Evolutionary conservation across 2,797 vertebrate genomes (phyloP).

Genomic region (Chloroceryle inda): DNA sequence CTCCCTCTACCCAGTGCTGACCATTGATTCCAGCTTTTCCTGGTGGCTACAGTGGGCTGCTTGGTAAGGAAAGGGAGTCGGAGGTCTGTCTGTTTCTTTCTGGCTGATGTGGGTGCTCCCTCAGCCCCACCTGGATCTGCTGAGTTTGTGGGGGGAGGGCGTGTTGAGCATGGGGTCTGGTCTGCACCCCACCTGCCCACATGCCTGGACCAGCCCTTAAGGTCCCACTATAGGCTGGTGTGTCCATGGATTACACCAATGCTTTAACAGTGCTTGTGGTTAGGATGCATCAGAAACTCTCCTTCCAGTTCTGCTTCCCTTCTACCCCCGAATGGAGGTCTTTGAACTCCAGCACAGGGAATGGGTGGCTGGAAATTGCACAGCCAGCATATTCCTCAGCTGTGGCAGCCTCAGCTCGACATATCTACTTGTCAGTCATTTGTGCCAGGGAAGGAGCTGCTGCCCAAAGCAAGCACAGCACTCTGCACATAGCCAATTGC

Average conservation of each 20-base stretch:
- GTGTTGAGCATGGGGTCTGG: rapidly evolving
- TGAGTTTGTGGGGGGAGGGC: neutral
- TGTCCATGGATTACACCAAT: neutral
- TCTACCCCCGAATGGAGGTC: neutral
- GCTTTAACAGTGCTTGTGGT: neutral
- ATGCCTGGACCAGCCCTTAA: neutral
- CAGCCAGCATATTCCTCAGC: neutral
- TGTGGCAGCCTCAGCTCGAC: neutral
- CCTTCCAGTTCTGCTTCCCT: neutral
- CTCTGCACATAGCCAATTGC: rapidly evolving
- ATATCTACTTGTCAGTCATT: rapidly evolving
- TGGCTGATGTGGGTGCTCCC: neutral
- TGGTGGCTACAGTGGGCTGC: neutral
- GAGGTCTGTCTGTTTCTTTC: neutral
- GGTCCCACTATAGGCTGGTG: neutral
- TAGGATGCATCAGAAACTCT: neutral
- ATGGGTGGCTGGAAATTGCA: neutral
- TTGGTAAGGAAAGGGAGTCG: rapidly evolving
- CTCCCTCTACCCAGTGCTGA: neutral
- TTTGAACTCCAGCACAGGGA: neutral
- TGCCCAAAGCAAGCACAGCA: neutral
- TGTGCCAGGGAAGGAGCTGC: neutral
- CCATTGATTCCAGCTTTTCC: neutral
- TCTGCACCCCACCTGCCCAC: neutral
- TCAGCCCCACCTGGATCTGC: neutral